Conservation (phyloP, 2,797 vertebrate genomes). For the Lycodopsis pacificus region DNA sequence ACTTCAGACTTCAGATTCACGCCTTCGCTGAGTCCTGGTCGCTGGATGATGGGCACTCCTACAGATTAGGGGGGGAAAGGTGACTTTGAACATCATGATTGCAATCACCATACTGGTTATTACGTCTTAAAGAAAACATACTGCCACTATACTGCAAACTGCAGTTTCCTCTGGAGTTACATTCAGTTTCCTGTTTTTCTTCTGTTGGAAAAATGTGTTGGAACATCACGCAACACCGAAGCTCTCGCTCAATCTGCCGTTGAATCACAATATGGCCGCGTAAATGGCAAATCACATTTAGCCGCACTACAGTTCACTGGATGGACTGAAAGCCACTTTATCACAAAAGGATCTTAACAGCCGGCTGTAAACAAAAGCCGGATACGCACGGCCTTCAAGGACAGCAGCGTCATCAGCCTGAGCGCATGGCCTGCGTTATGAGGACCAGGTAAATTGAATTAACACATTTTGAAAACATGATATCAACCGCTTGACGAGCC, state of each 20-base stretch:
- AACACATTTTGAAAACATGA: conserved; percentile 47
- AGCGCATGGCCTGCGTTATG: conserved; percentile 1
- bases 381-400: conserved; percentile 30
- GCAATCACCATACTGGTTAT: conserved; percentile 44
- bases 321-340: conserved; percentile 32
- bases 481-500: conserved; percentile 36
- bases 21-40: conserved; percentile 33
- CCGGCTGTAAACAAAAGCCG: conserved; percentile 33
- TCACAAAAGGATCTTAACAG: conserved; percentile 47
- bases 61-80: conserved; percentile 48
- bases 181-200: not conserved
- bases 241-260: conserved; percentile 39
- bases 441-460: conserved; percentile 56
- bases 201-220: conserved; percentile 4
- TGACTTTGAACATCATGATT: conserved; percentile 65
- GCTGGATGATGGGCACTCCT: conserved; percentile 35
- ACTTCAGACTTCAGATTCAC: conserved; percentile 56
- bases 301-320: conserved; percentile 33
- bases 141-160: not conserved
- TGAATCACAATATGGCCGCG: conserved; percentile 35
- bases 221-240: conserved; percentile 19
- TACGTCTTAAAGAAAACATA: conserved; percentile 30
- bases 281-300: conserved; percentile 47
- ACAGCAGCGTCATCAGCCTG: conserved; percentile 23
- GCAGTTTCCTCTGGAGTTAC: not conserved